Base-by-base conservation (phyloP, 1,140 invertebrate genomes). In the Nilaparvata lugens region DNA sequence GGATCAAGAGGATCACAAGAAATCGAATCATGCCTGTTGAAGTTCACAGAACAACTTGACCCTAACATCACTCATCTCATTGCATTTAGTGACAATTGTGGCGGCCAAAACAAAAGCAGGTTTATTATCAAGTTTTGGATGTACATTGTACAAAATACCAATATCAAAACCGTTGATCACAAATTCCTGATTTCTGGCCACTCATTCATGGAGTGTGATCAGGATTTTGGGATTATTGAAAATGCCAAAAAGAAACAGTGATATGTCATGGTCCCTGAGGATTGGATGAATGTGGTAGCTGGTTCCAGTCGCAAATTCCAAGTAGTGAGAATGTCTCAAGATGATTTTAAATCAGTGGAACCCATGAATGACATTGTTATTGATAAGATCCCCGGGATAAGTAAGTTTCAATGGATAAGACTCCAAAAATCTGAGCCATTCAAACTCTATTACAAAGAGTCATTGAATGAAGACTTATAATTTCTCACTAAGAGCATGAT, bases 151-250 rank as follows among this genome's bases (percentile, higher is more conserved):
- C 52, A 24, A 14, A 66, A 65, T 19, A 62, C 63, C 40, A 14
- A 40, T 11, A 57, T 64, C 35, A 56, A 64, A 52, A 55, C 38
- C 31, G 54, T 66, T 0, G 60, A 66, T 51, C 56, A 66, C 45
- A 55, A 54, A 24, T 62, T n/a, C n/a, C n/a, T n/a, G n/a, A n/a
- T n/a, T n/a, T n/a, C n/a, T n/a, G n/a, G n/a, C n/a, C n/a, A n/a
- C 48, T 65, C 60, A 18, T 62, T 42, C 23, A 65, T 57, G 48
- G 59, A 65, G 51, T 65, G 62, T 62, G 63, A 65, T 48, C 40
- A 60, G 48, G 56, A 66, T 25, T 65, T 62, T 61, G 38, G 52
- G 0, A 52, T 64, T 18, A 56, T 62, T 45, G 45, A 62, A 54
- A 56, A 51, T 25, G 18, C 25, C 24, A 63, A 65, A 38, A n/a